These are phyloP conservation scores for Percina caprodes DNA, from an alignment of 2,113 vertebrate species.

Conservation along the genomic window DNA sequence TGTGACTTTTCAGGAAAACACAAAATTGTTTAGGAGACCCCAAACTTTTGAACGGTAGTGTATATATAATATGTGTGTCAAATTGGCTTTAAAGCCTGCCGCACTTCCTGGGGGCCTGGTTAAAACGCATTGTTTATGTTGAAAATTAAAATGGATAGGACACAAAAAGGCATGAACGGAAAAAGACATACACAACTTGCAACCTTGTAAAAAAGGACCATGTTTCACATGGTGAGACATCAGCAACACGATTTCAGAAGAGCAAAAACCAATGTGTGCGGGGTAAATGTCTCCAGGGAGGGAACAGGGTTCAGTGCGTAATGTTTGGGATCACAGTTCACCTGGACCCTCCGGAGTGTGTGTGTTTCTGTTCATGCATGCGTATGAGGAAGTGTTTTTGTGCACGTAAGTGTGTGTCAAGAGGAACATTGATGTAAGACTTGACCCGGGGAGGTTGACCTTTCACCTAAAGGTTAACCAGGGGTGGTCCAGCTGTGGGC, in stretches of 20 bases:
- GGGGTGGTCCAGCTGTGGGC: slow-evolving; percentile 56
- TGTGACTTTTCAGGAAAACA: too few species aligned
- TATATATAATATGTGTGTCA: too few species aligned
- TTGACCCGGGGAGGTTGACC: slow-evolving; percentile 46
- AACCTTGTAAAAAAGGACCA: background rate
- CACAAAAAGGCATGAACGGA: slow-evolving; percentile 15
- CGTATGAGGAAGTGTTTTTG: background rate
- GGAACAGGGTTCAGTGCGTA: slow-evolving; percentile 36
- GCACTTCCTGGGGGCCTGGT: background rate
- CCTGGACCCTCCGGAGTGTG: slow-evolving; percentile 39
- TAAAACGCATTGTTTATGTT: slow-evolving; percentile 5
- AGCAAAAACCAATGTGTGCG: slow-evolving; percentile 44
- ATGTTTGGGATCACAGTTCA: slow-evolving; percentile 62
- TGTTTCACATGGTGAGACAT: slow-evolving; percentile 36
- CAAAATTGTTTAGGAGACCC: too few species aligned
- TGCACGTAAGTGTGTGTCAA: slow-evolving; percentile 30
- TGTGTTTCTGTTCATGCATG: slow-evolving; percentile 7
- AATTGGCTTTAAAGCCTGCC: too few species aligned
- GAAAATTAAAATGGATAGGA: background rate
- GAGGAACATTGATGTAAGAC: slow-evolving; percentile 54
- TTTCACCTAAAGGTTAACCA: slow-evolving; percentile 22
- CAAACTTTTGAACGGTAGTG: too few species aligned
- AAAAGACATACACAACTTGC: slow-evolving; percentile 4
- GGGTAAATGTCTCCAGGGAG: slow-evolving; percentile 44
- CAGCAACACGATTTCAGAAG: background rate